Base-by-base conservation (phyloP, 2,797 vertebrate genomes). In the Chrosomus eos region DNA sequence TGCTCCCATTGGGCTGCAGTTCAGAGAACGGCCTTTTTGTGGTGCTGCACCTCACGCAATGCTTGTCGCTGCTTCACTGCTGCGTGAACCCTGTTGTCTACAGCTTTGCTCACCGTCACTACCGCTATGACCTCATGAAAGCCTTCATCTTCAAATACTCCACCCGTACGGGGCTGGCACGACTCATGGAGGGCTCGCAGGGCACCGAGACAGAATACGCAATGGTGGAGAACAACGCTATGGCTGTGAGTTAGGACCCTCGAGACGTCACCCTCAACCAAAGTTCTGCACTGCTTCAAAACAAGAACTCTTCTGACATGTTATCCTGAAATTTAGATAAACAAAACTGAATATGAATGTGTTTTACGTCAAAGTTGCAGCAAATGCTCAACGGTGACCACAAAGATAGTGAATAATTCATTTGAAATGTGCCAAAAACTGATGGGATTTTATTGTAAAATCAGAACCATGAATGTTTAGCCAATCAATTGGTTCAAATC, bases 111-210 rank as follows among this genome's bases (percentile, higher is more conserved):
- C 96, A 97, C 92, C 95, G 97, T 88, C 98, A 97, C 94, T 98
- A 99, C 92, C 95, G 97, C 91, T 98, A 99, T 0, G 97, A 99
- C 94, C 96, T 99, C 88, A 99, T 99, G 98, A 99, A 99, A 89
- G 97, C 98, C 67, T 99, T 99, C 90, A 99, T 99, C 92, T 99
- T 99, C 87, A 99, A 97, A 92, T 99, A 99, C 94, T 99, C 97
- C 0, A 97, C 96, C 55, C 96, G 97, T 86, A 99, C 97, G 0
- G 97, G 97, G 23, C 95, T 99, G 90, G 96, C 97, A 0, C 97
- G 95, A 85, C 97, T 99, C 88, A 97, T 97, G 0, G 97, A 99
- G 0, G 92, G 96, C 26, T 95, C 97, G 82, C 95, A 97, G 74
- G 94, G 95, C 58, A 98, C 97, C 0, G 98, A 99, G 87, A 92